Conservation (phyloP, 1,140 invertebrate genomes). For the Heliconius melpomene region DNA sequence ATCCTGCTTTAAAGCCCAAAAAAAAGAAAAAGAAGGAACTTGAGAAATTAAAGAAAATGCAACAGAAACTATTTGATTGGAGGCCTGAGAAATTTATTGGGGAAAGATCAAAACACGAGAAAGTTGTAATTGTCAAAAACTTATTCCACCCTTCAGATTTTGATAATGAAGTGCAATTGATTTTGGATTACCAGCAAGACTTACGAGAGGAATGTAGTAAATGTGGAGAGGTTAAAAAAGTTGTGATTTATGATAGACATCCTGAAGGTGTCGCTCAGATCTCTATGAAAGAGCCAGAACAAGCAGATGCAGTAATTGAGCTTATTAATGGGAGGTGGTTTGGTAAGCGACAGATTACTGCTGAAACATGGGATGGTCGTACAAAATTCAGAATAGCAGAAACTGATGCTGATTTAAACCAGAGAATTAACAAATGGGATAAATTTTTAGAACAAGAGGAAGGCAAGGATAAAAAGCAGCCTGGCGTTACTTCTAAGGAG, state of each 20-base stretch:
- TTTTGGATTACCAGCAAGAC: constrained; percentile 96
- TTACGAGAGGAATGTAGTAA: constrained; percentile 94
- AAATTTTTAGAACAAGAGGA: constrained; percentile 86
- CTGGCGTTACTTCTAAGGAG: background rate
- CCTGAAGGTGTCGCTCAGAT: constrained; percentile 97
- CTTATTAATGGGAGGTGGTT: constrained; percentile 97
- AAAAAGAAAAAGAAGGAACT: constrained; percentile 95
- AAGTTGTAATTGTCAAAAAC: constrained; percentile 96
- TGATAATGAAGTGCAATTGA: constrained; percentile 92
- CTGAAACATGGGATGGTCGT: constrained; percentile 96
- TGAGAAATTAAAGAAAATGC: constrained; percentile 94
- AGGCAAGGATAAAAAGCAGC: constrained; percentile 38
- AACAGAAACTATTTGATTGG: constrained; percentile 99
- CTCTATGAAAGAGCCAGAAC: constrained; percentile 93
- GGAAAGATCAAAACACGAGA: constrained; percentile 92
- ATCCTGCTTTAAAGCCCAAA: constrained; percentile 96
- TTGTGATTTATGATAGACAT: constrained; percentile 96
- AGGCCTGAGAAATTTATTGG: constrained; percentile 94
- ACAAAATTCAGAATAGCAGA: constrained; percentile 96
- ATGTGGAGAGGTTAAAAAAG: constrained; percentile 95
- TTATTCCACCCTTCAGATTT: constrained; percentile 95
- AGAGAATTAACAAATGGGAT: constrained; percentile 93
- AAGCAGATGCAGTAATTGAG: constrained; percentile 94
- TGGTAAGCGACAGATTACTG: constrained; percentile 90
- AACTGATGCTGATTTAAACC: constrained; percentile 92